Percentiles rank a stretch among this genome's conserved stretches.
phyloP scores from a whole-genome alignment of 2,888 invertebrate species.

The Hypena proboscidalis region DNA sequence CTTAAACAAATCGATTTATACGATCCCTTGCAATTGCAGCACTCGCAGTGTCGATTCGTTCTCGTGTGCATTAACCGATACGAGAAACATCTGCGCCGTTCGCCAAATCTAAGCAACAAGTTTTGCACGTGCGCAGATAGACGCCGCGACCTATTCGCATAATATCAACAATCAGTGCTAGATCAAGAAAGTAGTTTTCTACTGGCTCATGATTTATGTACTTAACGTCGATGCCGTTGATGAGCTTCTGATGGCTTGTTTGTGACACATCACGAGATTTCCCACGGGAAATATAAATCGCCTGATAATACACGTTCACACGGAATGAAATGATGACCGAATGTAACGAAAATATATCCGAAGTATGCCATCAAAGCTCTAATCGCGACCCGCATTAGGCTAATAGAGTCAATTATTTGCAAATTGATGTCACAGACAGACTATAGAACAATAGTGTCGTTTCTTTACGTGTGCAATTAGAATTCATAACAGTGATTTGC shows the following conservation, averaged over 20 bases:
- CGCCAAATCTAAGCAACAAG: slow-evolving; percentile 48
- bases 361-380: slow-evolving; percentile 36
- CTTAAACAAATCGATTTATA: slow-evolving; percentile 67
- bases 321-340: slow-evolving; percentile 31
- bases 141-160: slow-evolving; percentile 33
- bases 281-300: slow-evolving; percentile 53
- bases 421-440: slow-evolving; percentile 56
- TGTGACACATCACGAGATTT: slow-evolving; percentile 44
- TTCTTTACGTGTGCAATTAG: slow-evolving; percentile 53
- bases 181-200: slow-evolving; percentile 46
- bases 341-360: slow-evolving; percentile 32
- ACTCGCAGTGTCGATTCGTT: slow-evolving; percentile 51
- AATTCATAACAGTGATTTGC: slow-evolving; percentile 60
- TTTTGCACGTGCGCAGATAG: slow-evolving; percentile 47
- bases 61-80: slow-evolving; percentile 54
- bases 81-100: slow-evolving; percentile 46
- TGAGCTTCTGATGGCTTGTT: slow-evolving; percentile 56
- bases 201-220: slow-evolving; percentile 33
- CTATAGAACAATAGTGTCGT: slow-evolving; percentile 59
- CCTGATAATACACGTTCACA: slow-evolving; percentile 22
- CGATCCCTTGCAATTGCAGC: slow-evolving; percentile 60
- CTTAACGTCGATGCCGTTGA: slow-evolving; percentile 45
- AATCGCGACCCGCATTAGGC: slow-evolving; percentile 50
- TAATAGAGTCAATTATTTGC: slow-evolving; percentile 64
- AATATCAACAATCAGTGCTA: slow-evolving; percentile 36